Evolutionary conservation across 2,797 vertebrate species (phyloP), one percentile per base, ranked within the genome.

Genomic region (Phataginus tricuspis): DNA sequence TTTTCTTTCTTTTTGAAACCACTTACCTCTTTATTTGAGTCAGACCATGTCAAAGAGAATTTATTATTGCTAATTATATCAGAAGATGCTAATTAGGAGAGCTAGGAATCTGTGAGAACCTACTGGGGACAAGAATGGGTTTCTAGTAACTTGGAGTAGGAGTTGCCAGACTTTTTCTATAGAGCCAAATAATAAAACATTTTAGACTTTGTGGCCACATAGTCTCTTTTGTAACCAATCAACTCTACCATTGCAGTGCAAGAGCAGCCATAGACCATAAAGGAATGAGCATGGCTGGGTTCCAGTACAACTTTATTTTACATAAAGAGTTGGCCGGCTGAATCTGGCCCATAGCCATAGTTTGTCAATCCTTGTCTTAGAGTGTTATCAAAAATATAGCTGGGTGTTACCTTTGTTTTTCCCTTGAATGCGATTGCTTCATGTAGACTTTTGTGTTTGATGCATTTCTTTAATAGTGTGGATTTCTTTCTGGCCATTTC

Each of bases 321-420:
- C 0, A 78, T 19, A 96, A 90, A 18, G 80, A 68, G 13, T n/a
- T 74, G 5, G 4, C 85, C 37, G n/a, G 25, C 29, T 93, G 55
- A 57, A 84, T 77, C 86, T 91, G 82, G 14, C 25, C 31, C 7
- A 39, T 51, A 18, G 23, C 37, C 18, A 14, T 85, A 85, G 34
- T 80, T 93, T 78, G 78, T 63, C n/a, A 90, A 9, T 25, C 29
- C 23, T 15, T 72, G 72, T 92, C 79, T 94, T 92, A 69, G 42
- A 79, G 29, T 18, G 51, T 59, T 90, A 69, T 31, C 92, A 61
- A 91, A 92, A 92, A 51, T 83, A n/a, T 12, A 92, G n/a, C 29
- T 79, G 91, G 16, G 51, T 95, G 25, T 84, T 91, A 51, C 77
- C 42, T 82, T 92, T 91, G 79, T 53, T 89, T 95, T 92, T 77